Evolutionary conservation across 2,888 invertebrate species (phyloP).

Genomic region (Rhynchonema sp.): DNA sequence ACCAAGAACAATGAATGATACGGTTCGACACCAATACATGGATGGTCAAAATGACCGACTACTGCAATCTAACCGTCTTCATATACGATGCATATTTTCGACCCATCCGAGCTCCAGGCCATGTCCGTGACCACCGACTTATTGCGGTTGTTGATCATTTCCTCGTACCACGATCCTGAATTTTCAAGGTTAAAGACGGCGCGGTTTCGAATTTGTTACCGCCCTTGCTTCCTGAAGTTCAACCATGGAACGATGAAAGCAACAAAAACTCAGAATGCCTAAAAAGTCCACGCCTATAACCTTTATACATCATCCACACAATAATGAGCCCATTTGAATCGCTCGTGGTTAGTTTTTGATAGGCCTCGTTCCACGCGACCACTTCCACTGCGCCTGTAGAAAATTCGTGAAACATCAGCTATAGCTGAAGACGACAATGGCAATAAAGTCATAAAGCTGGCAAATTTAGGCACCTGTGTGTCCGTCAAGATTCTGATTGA

Average conservation of each 20-base stretch:
- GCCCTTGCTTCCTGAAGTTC: too few species aligned
- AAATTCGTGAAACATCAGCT: not conserved
- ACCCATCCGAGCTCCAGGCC: slow-evolving; percentile 93
- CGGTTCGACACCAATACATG: too few species aligned
- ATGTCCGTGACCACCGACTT: slow-evolving; percentile 88
- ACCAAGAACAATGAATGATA: too few species aligned
- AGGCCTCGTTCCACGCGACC: slow-evolving; percentile 78
- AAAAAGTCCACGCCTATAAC: slow-evolving; percentile 7
- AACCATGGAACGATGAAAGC: too few species aligned
- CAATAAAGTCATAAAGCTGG: too few species aligned
- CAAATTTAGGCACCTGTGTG: slow-evolving; percentile 53
- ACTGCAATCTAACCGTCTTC: slow-evolving; percentile 68
- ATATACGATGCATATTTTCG: slow-evolving; percentile 93
- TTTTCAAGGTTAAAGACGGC: too few species aligned
- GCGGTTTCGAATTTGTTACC: too few species aligned
- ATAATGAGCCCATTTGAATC: slow-evolving; percentile 92
- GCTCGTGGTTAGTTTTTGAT: slow-evolving; percentile 86
- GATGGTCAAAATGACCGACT: too few species aligned
- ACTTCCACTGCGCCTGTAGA: slow-evolving; percentile 46
- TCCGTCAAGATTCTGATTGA: slow-evolving; percentile 89
- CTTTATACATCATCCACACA: slow-evolving; percentile 92
- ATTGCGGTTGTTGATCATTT: slow-evolving; percentile 97
- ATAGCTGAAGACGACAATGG: not conserved
- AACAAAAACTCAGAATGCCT: slow-evolving; percentile 8
- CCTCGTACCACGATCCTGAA: slow-evolving; percentile 88